Evolutionary conservation across 2,113 vertebrate species (phyloP), one percentile per base, ranked within the genome.

Genomic region (Lynx canadensis): DNA sequence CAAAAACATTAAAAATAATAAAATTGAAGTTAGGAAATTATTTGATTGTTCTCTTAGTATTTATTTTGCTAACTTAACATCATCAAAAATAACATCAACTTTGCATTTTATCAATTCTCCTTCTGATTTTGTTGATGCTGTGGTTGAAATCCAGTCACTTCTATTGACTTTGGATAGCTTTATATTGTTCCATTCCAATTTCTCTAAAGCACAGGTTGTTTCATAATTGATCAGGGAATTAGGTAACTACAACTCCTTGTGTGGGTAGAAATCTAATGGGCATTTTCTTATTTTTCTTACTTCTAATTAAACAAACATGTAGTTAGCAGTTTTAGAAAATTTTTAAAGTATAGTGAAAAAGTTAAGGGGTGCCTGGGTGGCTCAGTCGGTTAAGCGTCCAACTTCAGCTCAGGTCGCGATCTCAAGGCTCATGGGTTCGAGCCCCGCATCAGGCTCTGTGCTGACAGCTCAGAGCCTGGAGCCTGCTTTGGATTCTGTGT

Each of bases 41-140:
- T 90, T 78, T 86, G 19, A 79, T 79, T 92, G 81, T 68, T n/a
- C 65, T 50, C 33, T 31, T 25, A 80, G 29, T n/a, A 7, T 80
- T 90, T 93, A 92, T 90, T 90, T 94, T 60, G 15, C 80, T 66
- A 93, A 90, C 25, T 45, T 94, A 92, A 96, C 94, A 65, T 92
- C 31, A 89, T 73, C 68, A 68, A 33, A 91, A 89, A 41, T 95
- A 55, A 94, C 9, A 96, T 60, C 68, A 68, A 68, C 73, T 92
- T 95, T 78, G 36, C n/a, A 60, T 81, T 94, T 86, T 27, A 78
- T 88, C 80, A 73, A 18, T 45, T 90, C 27, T 68, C 27, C 2
- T 93, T 50, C 41, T 63, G 57, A 80, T 63, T 80, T 23, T 84
- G 66, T 82, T 92, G 94, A 91, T 87, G 29, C 4, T 80, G 15